phyloP scores from a whole-genome alignment of 1,140 invertebrate genomes.

The Drosophila subobscura region DNA sequence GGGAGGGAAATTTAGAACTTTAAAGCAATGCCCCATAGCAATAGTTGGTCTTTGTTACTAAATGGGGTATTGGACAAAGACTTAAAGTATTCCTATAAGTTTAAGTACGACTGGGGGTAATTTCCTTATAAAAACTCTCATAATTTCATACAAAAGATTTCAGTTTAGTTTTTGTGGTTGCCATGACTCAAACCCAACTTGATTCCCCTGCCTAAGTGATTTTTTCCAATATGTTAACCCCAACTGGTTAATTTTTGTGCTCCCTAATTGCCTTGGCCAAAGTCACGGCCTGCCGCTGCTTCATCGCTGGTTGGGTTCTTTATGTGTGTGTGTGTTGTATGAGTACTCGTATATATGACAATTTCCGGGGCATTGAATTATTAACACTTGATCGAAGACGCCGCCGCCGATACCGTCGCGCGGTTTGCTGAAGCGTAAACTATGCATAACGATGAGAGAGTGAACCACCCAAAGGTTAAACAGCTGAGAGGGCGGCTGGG shows the following conservation, averaged over 20 bases:
- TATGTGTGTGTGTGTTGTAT: slow-evolving; percentile 20
- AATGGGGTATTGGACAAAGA: too few species aligned
- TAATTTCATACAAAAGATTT: too few species aligned
- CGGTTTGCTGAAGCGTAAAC: slow-evolving; percentile 65
- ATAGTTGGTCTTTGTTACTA: too few species aligned
- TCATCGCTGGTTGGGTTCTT: slow-evolving; percentile 7
- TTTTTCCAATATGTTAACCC: slow-evolving; percentile 28
- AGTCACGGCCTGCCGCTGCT: slow-evolving; percentile 36
- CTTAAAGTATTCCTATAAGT: too few species aligned
- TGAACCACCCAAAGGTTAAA: slow-evolving; percentile 57
- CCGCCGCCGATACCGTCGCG: slow-evolving; percentile 54
- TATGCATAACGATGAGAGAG: slow-evolving; percentile 51
- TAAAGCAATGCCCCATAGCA: too few species aligned
- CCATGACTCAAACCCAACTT: too few species aligned
- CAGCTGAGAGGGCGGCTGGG: slow-evolving; percentile 54
- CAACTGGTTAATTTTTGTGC: slow-evolving; percentile 45
- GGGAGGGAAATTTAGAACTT: neutral
- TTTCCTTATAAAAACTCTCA: too few species aligned
- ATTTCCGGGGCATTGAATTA: slow-evolving; percentile 69
- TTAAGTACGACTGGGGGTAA: too few species aligned
- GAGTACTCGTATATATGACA: slow-evolving; percentile 32
- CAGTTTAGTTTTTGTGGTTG: too few species aligned
- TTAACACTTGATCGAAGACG: slow-evolving; percentile 72
- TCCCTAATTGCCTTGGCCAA: slow-evolving; percentile 39
- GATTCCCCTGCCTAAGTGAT: neutral